Evolutionary conservation across 2,888 invertebrate species (phyloP).

Genomic region (Cheilosia vulpina): DNA sequence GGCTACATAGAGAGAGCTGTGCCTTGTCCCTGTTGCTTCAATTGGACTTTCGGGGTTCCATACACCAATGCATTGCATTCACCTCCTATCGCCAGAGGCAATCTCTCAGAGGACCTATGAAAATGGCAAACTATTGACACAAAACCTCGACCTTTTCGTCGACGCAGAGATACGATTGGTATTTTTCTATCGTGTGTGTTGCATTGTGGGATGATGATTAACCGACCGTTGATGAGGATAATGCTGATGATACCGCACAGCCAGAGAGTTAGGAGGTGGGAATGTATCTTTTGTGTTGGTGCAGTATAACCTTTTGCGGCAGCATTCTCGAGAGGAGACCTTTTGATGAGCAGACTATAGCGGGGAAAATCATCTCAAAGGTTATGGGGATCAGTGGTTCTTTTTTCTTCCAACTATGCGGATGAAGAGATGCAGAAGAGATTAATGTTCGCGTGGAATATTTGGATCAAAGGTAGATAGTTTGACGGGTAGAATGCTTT

Average conservation of each 20-base stretch:
- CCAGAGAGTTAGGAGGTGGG: conserved; percentile 36
- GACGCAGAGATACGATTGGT: conserved; percentile 42
- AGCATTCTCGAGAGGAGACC: conserved; percentile 21
- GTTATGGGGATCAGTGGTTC: conserved; percentile 42
- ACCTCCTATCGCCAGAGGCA: conserved; percentile 45
- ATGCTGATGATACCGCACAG: conserved; percentile 43
- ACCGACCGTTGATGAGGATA: conserved; percentile 48
- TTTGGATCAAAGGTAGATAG: conserved; percentile 30
- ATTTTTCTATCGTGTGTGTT: conserved; percentile 41
- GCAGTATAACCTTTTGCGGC: conserved; percentile 53
- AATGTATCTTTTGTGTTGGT: conserved; percentile 57
- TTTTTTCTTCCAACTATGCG: conserved; percentile 41
- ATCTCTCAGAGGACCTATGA: conserved; percentile 46
- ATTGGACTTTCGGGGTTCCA: conserved; percentile 41
- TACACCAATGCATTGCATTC: conserved; percentile 26
- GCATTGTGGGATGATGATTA: conserved; percentile 68
- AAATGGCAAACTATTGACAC: conserved; percentile 69
- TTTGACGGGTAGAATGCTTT: neutral
- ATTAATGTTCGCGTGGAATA: conserved; percentile 45
- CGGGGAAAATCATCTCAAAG: conserved; percentile 19
- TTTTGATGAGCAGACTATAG: conserved; percentile 20
- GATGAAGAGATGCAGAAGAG: conserved; percentile 47
- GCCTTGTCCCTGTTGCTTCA: conserved; percentile 56
- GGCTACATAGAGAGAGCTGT: conserved; percentile 16
- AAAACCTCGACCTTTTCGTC: conserved; percentile 70